Conservation (phyloP, 2,113 vertebrate species). For the Nematolebias whitei region DNA sequence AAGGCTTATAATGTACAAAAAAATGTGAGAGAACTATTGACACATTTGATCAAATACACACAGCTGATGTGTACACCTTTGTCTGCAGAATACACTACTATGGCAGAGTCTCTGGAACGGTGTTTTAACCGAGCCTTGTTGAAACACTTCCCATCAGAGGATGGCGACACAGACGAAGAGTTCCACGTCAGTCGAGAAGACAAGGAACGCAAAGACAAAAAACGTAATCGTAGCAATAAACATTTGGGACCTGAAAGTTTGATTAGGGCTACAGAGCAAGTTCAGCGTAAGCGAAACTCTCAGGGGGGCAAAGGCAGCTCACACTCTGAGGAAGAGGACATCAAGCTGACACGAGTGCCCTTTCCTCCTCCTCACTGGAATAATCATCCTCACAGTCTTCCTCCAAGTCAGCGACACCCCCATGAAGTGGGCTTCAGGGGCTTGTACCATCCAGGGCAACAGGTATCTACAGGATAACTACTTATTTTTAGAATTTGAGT, state of each 20-base stretch:
- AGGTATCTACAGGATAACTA: slow-evolving; percentile 57
- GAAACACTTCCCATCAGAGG: slow-evolving; percentile 96
- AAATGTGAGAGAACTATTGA: too few species aligned
- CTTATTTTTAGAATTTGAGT: not conserved
- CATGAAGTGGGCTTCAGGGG: slow-evolving; percentile 41
- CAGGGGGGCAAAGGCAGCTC: slow-evolving; percentile 75
- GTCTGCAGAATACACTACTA: slow-evolving; percentile 91
- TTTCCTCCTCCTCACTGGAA: slow-evolving; percentile 66
- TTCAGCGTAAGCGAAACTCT: slow-evolving; percentile 76
- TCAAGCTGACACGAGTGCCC: slow-evolving; percentile 50
- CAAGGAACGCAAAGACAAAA: slow-evolving; percentile 88
- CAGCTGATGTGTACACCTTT: not conserved
- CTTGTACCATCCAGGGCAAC: slow-evolving; percentile 73
- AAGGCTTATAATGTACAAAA: not conserved
- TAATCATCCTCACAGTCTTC: slow-evolving; percentile 70
- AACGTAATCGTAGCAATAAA: slow-evolving; percentile 78
- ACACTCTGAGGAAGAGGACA: slow-evolving; percentile 55
- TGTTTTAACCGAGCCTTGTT: slow-evolving; percentile 93
- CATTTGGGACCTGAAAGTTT: slow-evolving; percentile 80
- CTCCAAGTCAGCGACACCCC: slow-evolving; percentile 65
- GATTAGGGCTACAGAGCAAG: slow-evolving; percentile 83
- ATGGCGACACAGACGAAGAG: slow-evolving; percentile 96
- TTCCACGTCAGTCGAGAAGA: slow-evolving; percentile 88
- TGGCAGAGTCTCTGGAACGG: slow-evolving; percentile 94
- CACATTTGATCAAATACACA: not conserved